Evolutionary conservation across 1,140 invertebrate species (phyloP).

Genomic region (Mactra quadrangularis): DNA sequence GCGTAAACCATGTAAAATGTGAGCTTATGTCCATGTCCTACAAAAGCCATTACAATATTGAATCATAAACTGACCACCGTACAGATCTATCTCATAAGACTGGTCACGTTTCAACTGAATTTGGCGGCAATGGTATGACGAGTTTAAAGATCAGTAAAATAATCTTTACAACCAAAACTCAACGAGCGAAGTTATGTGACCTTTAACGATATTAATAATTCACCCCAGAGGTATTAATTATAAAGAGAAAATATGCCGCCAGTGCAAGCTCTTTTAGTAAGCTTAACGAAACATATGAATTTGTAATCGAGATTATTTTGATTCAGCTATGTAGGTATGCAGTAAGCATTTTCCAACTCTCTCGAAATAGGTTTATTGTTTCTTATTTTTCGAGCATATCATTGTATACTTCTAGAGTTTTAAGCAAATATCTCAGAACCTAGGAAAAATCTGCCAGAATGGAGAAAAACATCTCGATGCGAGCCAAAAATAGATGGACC

Average conservation of each 20-base stretch:
- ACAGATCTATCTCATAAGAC: no score
- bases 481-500: slow-evolving; percentile 71
- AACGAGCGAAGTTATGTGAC: no score
- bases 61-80: not conserved
- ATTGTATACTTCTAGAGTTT: not conserved
- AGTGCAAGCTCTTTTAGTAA: no score
- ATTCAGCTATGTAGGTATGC: no score
- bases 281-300: no score
- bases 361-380: not conserved
- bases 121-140: slow-evolving; percentile 35
- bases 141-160: not conserved
- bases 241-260: no score
- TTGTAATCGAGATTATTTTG: no score
- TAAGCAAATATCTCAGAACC: not conserved
- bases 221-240: slow-evolving; percentile 20
- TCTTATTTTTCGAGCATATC: no score
- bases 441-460: not conserved
- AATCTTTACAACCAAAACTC: slow-evolving; percentile 31
- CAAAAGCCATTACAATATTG: not conserved
- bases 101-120: slow-evolving; percentile 38
- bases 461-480: slow-evolving; percentile 41
- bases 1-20: no score
- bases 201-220: no score
- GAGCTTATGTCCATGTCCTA: not conserved
- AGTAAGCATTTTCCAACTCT: no score